A percentile compares a stretch with the other conserved stretches of the same genome.
These are phyloP conservation scores for Cichlasoma orientale DNA, from an alignment of 2,797 vertebrate genomes.

Conservation along the genomic window DNA sequence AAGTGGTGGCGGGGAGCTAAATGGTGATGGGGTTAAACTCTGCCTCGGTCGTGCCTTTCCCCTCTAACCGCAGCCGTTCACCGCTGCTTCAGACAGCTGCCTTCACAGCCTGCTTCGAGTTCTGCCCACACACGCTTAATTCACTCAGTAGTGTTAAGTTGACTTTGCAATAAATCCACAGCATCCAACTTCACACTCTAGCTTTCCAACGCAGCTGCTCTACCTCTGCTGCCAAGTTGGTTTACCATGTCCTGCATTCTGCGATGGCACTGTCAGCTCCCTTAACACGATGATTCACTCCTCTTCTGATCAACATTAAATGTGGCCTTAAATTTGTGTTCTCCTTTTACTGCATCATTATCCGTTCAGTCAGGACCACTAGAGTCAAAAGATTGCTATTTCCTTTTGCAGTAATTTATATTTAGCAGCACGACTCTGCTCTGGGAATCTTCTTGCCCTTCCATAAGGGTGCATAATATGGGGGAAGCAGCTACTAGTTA, in stretches of 20 bases:
- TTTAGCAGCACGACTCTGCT: not conserved
- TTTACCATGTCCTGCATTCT: constrained; percentile 36
- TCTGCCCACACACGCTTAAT: constrained; percentile 72
- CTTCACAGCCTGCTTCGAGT: constrained; percentile 66
- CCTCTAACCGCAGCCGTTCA: constrained; percentile 27
- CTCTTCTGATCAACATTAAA: constrained; percentile 30
- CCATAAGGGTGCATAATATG: not conserved
- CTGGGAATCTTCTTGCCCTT: not conserved
- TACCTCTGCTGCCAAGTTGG: constrained; percentile 56
- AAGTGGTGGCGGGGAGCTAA: not conserved
- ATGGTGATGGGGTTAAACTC: constrained; percentile 31
- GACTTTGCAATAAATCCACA: constrained; percentile 64
- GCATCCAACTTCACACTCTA: constrained; percentile 65
- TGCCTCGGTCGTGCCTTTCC: constrained; percentile 4
- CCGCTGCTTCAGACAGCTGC: constrained; percentile 67
- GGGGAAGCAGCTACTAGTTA: no score
- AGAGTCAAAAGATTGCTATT: not conserved
- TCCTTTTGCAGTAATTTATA: not conserved
- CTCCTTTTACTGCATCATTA: constrained; percentile 39
- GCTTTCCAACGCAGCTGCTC: constrained; percentile 71
- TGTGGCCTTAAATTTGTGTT: constrained; percentile 1
- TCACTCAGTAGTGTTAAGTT: constrained; percentile 65
- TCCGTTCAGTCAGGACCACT: not conserved
- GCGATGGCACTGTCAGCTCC: constrained; percentile 15
- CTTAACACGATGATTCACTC: constrained; percentile 22